Percentiles rank a stretch among this genome's conserved stretches.
phyloP scores from a whole-genome alignment of 2,113 vertebrate genomes.

The Cnemophilus loriae region DNA sequence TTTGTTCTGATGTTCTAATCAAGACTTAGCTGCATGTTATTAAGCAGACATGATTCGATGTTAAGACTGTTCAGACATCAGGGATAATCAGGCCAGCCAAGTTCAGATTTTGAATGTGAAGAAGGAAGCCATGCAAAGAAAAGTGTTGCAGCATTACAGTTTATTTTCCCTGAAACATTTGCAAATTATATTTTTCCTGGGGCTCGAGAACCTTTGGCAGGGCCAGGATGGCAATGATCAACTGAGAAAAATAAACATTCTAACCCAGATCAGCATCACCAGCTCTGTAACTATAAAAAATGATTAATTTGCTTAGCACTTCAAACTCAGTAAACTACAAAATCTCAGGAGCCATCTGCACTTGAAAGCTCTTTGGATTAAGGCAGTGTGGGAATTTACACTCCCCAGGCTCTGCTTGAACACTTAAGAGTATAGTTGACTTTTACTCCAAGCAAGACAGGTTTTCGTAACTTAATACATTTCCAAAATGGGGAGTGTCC shows the following conservation, averaged over 20 bases:
- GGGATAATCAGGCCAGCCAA: neutral
- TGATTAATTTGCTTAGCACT: neutral
- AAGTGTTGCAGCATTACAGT: neutral
- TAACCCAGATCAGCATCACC: neutral
- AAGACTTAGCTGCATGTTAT: neutral
- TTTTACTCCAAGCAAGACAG: neutral
- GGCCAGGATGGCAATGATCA: neutral
- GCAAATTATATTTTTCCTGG: neutral
- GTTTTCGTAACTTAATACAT: neutral
- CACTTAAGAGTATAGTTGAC: neutral
- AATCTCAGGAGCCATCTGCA: neutral
- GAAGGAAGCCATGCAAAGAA: neutral
- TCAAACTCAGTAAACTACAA: neutral
- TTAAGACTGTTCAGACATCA: neutral
- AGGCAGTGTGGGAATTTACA: neutral
- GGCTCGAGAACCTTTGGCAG: neutral
- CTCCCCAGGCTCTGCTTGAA: neutral
- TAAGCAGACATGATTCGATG: neutral
- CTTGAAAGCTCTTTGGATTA: conserved; percentile 1
- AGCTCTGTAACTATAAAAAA: neutral
- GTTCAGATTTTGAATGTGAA: neutral
- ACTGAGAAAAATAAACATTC: neutral
- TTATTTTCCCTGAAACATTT: neutral
- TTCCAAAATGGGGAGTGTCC: neutral
- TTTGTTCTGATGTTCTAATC: neutral